Evolutionary conservation across 1,140 invertebrate genomes (phyloP).

Genomic region (Leptinotarsa defecta): DNA sequence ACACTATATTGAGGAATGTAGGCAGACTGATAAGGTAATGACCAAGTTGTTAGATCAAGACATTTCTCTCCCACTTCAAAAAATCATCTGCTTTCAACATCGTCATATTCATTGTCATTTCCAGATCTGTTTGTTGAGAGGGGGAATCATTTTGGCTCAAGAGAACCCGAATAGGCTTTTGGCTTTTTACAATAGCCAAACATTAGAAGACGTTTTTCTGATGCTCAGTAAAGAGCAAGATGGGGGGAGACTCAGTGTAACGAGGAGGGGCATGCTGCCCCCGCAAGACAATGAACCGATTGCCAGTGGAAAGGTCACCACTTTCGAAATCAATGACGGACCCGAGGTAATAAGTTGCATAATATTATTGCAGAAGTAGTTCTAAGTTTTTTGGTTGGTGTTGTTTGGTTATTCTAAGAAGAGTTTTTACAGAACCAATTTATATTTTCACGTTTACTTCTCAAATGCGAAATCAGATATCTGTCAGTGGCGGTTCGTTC

Average conservation of each 20-base stretch:
- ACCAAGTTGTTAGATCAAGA: neutral
- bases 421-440: no score
- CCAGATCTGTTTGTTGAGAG: conserved; percentile 87
- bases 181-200: conserved; percentile 64
- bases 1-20: conserved; percentile 93
- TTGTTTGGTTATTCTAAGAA: no score
- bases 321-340: no score
- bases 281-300: no score
- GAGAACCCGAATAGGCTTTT: conserved; percentile 74
- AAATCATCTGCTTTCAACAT: neutral
- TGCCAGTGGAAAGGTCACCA: no score
- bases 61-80: neutral
- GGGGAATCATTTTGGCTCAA: conserved; percentile 84
- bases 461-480: no score
- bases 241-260: conserved; percentile 42
- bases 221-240: conserved; percentile 69
- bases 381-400: no score
- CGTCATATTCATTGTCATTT: conserved; percentile 9
- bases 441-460: no score
- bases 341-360: no score
- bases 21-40: conserved; percentile 70
- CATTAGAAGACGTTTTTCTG: conserved; percentile 76
- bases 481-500: no score
- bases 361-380: no score
- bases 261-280: neutral